Conservation (phyloP, 2,797 vertebrate genomes). For the Borostomias antarcticus region DNA sequence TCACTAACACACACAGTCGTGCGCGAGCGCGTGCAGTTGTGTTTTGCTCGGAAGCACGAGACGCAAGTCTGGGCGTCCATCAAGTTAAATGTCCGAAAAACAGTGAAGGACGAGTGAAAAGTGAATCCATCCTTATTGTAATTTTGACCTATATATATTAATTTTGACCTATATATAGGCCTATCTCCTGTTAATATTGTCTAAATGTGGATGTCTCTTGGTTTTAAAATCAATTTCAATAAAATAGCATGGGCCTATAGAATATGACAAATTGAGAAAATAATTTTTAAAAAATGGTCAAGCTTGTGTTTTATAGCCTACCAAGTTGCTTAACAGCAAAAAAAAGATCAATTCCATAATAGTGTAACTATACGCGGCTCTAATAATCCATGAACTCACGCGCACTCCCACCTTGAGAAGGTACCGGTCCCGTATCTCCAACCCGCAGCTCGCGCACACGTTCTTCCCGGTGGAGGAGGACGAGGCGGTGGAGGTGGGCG, state of each 20-base stretch:
- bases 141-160: too few relatives aligned
- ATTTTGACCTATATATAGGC: too few relatives aligned
- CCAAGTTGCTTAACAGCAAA: too few relatives aligned
- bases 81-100: constrained; percentile 31
- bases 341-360: not conserved
- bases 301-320: not conserved
- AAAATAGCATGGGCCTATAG: not conserved
- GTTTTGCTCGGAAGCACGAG: constrained; percentile 54
- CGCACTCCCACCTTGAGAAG: constrained; percentile 85
- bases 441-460: constrained; percentile 93
- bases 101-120: not conserved
- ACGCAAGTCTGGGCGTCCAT: constrained; percentile 26
- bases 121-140: too few relatives aligned
- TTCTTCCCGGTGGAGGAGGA: constrained; percentile 91
- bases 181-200: too few relatives aligned
- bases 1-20: constrained; percentile 51
- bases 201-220: too few relatives aligned
- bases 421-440: constrained; percentile 92
- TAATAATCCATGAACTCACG: not conserved
- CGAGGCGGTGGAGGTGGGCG: constrained; percentile 86
- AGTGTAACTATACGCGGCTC: not conserved
- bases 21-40: constrained; percentile 17
- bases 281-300: not conserved
- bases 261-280: not conserved
- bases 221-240: too few relatives aligned